Percentiles rank a stretch among this genome's conserved stretches.
These are phyloP conservation scores for Himalopsyche tibetana DNA, from an alignment of 2,888 invertebrate genomes.

Conservation along the genomic window DNA sequence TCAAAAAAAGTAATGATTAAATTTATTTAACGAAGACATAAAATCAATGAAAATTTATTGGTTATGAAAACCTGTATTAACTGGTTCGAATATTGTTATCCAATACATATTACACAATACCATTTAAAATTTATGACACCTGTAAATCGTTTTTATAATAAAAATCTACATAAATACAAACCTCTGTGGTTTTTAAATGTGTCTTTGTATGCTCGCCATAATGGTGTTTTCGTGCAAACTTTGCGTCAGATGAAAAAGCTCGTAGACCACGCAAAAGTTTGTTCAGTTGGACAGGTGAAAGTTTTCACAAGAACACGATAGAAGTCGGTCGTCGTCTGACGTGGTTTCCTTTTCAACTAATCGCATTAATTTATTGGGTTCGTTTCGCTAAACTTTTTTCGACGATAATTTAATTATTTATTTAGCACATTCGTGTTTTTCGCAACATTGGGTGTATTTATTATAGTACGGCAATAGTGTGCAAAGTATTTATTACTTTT, in stretches of 20 bases:
- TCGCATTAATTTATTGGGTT: slow-evolving; percentile 17
- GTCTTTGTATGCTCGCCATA: neutral
- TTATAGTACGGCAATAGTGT: no score
- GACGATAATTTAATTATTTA: slow-evolving; percentile 19
- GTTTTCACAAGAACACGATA: neutral
- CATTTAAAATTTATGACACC: no score
- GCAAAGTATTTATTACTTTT: no score
- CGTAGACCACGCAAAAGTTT: slow-evolving; percentile 8
- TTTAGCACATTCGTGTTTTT: neutral
- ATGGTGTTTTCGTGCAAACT: neutral
- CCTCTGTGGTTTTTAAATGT: neutral
- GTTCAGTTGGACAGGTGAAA: slow-evolving; percentile 15
- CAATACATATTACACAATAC: no score
- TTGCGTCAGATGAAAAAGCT: neutral
- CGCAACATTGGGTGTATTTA: no score
- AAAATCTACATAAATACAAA: no score
- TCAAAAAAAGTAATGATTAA: no score
- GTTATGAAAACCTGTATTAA: no score
- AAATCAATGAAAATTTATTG: no score
- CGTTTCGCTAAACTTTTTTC: slow-evolving; percentile 2
- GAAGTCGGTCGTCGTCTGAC: slow-evolving; percentile 21
- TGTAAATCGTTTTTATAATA: no score
- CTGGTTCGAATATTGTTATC: no score
- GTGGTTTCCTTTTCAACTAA: slow-evolving; percentile 12
- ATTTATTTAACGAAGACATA: no score